phyloP scores from a whole-genome alignment of 2,113 vertebrate genomes.

The Protomyctophum bolini region DNA sequence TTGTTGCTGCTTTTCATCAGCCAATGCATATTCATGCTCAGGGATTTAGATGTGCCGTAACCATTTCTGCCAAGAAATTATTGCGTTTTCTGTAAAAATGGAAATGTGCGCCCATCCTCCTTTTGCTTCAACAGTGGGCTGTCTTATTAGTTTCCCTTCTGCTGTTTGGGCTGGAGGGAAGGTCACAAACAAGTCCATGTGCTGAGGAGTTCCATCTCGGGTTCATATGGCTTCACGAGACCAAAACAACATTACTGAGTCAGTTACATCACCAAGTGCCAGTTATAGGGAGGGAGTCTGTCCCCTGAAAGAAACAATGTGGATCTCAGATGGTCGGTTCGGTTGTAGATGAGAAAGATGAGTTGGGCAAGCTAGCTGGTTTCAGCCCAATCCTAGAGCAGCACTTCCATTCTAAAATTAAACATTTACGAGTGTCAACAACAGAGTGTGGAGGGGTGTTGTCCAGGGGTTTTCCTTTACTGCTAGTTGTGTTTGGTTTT shows the following conservation, averaged over 20 bases:
- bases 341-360: no score
- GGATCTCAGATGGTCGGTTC: no score
- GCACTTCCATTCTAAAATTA: no score
- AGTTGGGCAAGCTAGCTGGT: no score
- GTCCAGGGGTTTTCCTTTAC: no score
- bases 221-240: neutral
- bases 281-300: no score
- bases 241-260: conserved; percentile 3
- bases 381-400: no score
- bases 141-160: neutral
- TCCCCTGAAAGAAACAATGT: no score
- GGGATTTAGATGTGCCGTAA: neutral
- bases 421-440: no score
- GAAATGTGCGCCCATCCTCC: neutral
- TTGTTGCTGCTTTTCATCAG: neutral
- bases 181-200: neutral
- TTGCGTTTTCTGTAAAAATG: conserved; percentile 1
- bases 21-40: conserved; percentile 12
- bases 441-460: no score
- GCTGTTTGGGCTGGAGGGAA: neutral
- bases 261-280: conserved; percentile 3
- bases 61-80: neutral
- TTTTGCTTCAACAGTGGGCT: neutral
- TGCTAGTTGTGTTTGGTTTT: no score
- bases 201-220: neutral